Base-by-base conservation (phyloP, 2,888 invertebrate genomes). In the Axea sp. region DNA sequence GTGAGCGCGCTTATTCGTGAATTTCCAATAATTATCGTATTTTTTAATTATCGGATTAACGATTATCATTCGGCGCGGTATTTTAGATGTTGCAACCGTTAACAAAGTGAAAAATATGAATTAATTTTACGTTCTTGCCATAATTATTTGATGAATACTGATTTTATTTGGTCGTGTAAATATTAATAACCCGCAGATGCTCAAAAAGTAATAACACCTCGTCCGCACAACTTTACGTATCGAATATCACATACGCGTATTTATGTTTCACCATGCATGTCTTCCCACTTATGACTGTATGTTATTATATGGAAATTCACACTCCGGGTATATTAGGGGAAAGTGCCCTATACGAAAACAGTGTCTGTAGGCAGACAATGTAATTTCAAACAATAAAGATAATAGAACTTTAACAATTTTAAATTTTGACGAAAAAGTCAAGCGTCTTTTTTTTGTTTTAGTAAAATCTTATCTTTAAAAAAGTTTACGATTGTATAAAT, bases 231-330 rank as follows among this genome's bases (percentile, higher is more conserved):
- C 35, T 31, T 24, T 19, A 7, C 68, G 12, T 53, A 57, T 67
- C 68, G 59, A 26, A 51, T 59, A 59, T 43, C 51, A 12, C 37
- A 11, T 11, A 5, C 30, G 19, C 28, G 59, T 51, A 59, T 57
- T 51, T 51, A 51, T 22, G 33, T 49, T 57, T 47, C 55, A n/a
- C 59, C 59, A 26, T 43, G 59, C 68, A 33, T 51, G 35, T 68
- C 57, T 59, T 59, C 59, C 68, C 49, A 49, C 59, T 68, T 49
- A 68, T 59, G 30, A 67, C 49, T 53, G 57, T 47, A 12, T 39
- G 67, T 57, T 67, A 57, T 67, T 67, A 57, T 67, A 67, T 67
- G 67, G 45, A 67, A 67, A 67, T 67, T 57, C 49, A 67, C 57
- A 67, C 57, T 43, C 7, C 26, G 19, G 28, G 1, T 43, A 14